These are phyloP conservation scores for Monochamus saltuarius DNA, from an alignment of 1,140 invertebrate species.

Conservation along the genomic window DNA sequence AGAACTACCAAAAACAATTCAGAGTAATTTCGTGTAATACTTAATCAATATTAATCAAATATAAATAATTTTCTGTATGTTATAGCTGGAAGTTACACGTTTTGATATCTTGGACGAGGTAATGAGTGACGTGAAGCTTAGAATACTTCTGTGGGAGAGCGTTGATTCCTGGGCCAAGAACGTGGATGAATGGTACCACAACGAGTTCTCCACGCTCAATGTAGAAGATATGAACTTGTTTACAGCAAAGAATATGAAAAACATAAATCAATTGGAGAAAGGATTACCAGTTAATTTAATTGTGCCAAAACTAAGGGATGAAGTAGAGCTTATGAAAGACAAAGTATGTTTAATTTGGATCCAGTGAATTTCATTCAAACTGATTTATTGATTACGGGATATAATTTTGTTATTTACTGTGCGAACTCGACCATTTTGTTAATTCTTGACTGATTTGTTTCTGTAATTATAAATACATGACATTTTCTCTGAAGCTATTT, in stretches of 20 bases:
- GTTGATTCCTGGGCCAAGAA: slow-evolving; percentile 68
- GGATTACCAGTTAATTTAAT: slow-evolving; percentile 75
- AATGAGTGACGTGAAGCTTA: slow-evolving; percentile 72
- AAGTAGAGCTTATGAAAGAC: slow-evolving; percentile 74
- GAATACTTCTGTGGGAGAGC: slow-evolving; percentile 76
- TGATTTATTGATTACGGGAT: too few species aligned
- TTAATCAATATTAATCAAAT: background rate
- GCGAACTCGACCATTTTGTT: too few species aligned
- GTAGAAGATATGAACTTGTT: slow-evolving; percentile 70
- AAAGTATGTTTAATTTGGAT: slow-evolving; percentile 55
- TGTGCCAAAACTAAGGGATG: slow-evolving; percentile 70
- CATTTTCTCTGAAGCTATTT: too few species aligned
- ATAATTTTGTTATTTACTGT: too few species aligned
- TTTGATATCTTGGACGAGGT: slow-evolving; percentile 79
- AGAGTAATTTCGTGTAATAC: slow-evolving; percentile 54
- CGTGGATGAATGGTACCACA: slow-evolving; percentile 62
- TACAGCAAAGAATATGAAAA: slow-evolving; percentile 69
- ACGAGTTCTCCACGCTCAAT: slow-evolving; percentile 68
- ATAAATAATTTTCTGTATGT: slow-evolving; percentile 22
- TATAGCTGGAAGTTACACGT: slow-evolving; percentile 72
- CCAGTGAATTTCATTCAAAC: too few species aligned
- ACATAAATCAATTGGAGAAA: slow-evolving; percentile 74
- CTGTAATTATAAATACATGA: too few species aligned
- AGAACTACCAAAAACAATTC: slow-evolving; percentile 70
- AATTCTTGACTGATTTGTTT: too few species aligned